phyloP scores from a whole-genome alignment of 2,888 invertebrate species.

The Agrypnus murinus region DNA sequence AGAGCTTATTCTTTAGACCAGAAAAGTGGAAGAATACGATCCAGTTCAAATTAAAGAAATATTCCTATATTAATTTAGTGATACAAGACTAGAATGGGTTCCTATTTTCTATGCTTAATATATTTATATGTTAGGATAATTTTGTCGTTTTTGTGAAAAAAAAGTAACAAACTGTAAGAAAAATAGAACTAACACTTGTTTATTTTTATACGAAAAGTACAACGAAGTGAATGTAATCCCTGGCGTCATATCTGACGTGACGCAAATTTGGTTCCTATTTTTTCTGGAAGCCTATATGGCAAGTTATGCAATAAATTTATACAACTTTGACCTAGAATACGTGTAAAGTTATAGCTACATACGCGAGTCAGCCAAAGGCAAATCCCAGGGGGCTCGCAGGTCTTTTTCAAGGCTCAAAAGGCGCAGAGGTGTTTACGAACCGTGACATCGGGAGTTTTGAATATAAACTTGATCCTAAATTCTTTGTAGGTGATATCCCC shows the following conservation, averaged over 20 bases:
- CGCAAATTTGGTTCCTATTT: constrained; percentile 25
- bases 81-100: no score
- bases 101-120: no score
- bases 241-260: constrained; percentile 16
- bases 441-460: constrained; percentile 57
- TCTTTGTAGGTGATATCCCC: constrained; percentile 49
- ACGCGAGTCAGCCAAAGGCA: constrained; percentile 45
- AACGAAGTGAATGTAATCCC: constrained; percentile 8
- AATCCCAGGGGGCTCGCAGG: constrained; percentile 52
- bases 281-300: constrained; percentile 23
- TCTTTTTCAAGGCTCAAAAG: constrained; percentile 50
- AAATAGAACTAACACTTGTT: no score
- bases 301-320: constrained; percentile 45
- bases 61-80: no score
- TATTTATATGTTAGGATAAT: no score
- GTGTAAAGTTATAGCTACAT: constrained; percentile 41
- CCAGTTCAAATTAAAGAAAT: no score
- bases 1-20: no score
- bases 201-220: no score
- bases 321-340: constrained; percentile 40
- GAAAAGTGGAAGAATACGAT: no score
- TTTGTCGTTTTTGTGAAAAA: no score
- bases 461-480: constrained; percentile 55
- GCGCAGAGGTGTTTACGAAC: constrained; percentile 55
- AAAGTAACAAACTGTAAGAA: no score